phyloP scores from a whole-genome alignment of 2,113 vertebrate genomes.

The Corapipo altera region DNA sequence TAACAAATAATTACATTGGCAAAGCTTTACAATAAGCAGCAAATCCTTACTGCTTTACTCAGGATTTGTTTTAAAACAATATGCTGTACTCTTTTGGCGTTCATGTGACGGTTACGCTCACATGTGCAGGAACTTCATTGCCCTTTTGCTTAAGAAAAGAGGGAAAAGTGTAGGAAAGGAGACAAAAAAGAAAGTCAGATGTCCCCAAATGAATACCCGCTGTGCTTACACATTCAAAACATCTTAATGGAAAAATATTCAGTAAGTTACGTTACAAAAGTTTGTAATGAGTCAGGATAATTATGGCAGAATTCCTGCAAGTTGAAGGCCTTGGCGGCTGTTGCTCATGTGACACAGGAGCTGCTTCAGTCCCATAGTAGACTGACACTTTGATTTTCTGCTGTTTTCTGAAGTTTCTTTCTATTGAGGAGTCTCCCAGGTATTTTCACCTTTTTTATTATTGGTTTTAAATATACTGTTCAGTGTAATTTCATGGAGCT shows the following conservation, averaged over 20 bases:
- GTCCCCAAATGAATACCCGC: not conserved
- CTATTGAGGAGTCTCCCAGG: not conserved
- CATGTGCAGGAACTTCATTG: not conserved
- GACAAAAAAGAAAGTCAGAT: not conserved
- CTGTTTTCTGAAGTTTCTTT: not conserved
- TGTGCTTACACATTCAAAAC: not conserved
- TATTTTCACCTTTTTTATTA: not conserved
- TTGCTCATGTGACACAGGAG: not conserved
- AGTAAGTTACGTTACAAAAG: not conserved
- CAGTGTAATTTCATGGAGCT: not conserved
- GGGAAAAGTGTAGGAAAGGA: not conserved
- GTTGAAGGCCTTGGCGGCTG: rapidly evolving
- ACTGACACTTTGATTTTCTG: not conserved
- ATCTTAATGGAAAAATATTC: constrained; percentile 1
- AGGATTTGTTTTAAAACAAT: not conserved
- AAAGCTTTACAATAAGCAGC: not conserved
- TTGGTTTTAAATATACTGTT: not conserved
- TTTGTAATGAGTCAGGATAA: constrained; percentile 12
- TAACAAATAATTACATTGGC: not conserved
- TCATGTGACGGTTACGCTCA: not conserved
- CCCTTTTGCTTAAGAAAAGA: not conserved
- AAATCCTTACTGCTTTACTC: not conserved
- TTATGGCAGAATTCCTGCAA: constrained; percentile 1
- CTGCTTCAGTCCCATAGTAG: not conserved
- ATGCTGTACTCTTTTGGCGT: not conserved